phyloP scores from a whole-genome alignment of 2,888 invertebrate genomes.

The Megaustenia siamemsis region DNA sequence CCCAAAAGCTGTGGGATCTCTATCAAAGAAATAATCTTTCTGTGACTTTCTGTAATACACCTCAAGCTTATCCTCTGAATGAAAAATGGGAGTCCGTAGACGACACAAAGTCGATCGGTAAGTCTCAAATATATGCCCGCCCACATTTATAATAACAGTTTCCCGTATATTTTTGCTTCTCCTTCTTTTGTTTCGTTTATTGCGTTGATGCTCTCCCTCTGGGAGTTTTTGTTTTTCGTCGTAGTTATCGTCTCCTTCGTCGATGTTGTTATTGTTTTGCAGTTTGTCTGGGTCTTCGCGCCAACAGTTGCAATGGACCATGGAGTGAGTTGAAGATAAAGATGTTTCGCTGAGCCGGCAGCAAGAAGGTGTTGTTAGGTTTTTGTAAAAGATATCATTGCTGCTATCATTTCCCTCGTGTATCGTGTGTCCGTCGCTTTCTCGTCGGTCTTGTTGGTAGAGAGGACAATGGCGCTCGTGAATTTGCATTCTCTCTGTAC shows the following conservation, averaged over 20 bases:
- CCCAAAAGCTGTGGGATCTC: constrained; percentile 74
- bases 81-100: constrained; percentile 64
- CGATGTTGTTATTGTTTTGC: constrained; percentile 31
- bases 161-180: constrained; percentile 57
- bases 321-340: background rate
- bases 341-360: background rate
- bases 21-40: constrained; percentile 75
- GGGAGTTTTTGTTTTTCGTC: background rate
- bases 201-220: background rate
- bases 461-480: constrained; percentile 26
- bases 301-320: constrained; percentile 8
- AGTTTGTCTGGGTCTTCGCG: background rate
- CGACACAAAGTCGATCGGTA: constrained; percentile 69
- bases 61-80: constrained; percentile 67
- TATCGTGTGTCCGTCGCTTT: background rate
- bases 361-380: background rate
- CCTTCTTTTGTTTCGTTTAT: background rate
- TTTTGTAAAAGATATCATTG: background rate
- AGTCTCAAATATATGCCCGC: constrained; percentile 73
- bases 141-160: constrained; percentile 72
- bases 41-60: constrained; percentile 67
- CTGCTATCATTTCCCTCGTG: background rate
- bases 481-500: constrained; percentile 10
- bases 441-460: background rate
- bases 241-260: background rate